Evolutionary conservation across 2,113 vertebrate species (phyloP).

Genomic region (Cricetomys ansorgei): DNA sequence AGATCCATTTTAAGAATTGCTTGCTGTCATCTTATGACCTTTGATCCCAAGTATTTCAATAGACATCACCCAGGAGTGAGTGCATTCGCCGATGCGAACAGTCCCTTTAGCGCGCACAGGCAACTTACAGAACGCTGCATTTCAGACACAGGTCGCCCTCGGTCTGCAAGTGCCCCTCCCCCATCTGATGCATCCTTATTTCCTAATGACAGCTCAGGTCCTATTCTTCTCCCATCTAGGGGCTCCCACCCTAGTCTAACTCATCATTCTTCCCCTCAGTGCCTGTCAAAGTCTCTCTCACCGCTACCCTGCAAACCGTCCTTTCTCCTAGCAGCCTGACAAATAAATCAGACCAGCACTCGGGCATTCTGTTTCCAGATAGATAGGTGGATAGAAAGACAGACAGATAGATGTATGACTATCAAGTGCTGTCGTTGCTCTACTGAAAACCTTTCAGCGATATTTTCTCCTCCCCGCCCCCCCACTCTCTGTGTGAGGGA

Average conservation of each 20-base stretch:
- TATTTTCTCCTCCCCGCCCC: neutral
- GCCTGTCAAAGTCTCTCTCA: neutral
- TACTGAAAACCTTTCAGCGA: neutral
- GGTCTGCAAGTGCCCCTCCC: rapidly evolving
- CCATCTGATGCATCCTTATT: neutral
- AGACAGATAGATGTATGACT: neutral
- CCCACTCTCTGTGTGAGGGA: no score
- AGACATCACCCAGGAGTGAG: neutral
- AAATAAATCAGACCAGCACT: neutral
- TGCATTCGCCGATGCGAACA: neutral
- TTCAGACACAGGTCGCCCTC: neutral
- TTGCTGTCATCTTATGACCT: neutral
- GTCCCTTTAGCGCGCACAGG: neutral
- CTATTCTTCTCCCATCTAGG: neutral
- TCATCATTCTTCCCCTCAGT: neutral
- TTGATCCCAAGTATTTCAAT: neutral
- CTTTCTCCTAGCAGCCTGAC: neutral
- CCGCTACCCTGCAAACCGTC: neutral
- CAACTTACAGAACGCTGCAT: neutral
- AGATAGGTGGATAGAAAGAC: neutral
- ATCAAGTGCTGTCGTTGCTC: neutral
- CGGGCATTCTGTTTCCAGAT: neutral
- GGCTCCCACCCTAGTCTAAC: neutral
- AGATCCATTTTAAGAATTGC: neutral
- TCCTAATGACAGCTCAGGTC: neutral